Evolutionary conservation across 2,888 invertebrate genomes (phyloP), one percentile per base, ranked within the genome.

Genomic region (Sarcophaga rosellei): DNA sequence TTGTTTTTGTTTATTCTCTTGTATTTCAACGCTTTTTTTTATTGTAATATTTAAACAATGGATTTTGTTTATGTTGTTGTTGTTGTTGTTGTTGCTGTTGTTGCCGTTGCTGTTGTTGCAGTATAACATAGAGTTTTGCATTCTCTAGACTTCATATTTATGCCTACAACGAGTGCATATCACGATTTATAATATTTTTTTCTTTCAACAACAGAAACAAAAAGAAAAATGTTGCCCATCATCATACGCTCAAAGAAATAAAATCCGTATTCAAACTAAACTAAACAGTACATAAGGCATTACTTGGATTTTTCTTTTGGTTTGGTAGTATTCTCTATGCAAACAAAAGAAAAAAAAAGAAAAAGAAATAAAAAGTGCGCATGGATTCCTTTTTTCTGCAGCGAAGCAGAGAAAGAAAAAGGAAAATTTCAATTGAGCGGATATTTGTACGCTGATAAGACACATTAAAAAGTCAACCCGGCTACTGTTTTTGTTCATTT

Each of bases 381-480:
- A 75, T 75, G 21, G 57, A 47, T 57, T 73, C 73, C 68, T 35
- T 35, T 35, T 35, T 35, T 35, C 6, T 35, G 35, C 35, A 35
- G 35, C 35, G 68, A 45, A 62, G 47, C 11, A 53, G 53, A 59
- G 57, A 12, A 72, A 47, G 80, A 77, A 66, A 81, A 86, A 81
- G 65, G 45, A 84, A 83, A 83, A 78, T 81, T 86, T 86, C 86
- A 86, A 86, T 86, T 86, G 86, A 84, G 78, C 86, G 84, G 86
- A 86, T 86, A 84, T 86, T 86, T 86, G 75, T 86, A 47, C 74
- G 78, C 81, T 78, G 86, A 86, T 86, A 86, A 86, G 86, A 86
- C 86, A 86, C 86, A 86, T 86, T 86, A 86, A 86, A 86, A 81
- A 86, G 86, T 84, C 86, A 86, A 84, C 81, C 74, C 82, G 74